These are phyloP conservation scores for Lamprologus callipterus DNA, from an alignment of 2,113 vertebrate genomes.

Conservation along the genomic window DNA sequence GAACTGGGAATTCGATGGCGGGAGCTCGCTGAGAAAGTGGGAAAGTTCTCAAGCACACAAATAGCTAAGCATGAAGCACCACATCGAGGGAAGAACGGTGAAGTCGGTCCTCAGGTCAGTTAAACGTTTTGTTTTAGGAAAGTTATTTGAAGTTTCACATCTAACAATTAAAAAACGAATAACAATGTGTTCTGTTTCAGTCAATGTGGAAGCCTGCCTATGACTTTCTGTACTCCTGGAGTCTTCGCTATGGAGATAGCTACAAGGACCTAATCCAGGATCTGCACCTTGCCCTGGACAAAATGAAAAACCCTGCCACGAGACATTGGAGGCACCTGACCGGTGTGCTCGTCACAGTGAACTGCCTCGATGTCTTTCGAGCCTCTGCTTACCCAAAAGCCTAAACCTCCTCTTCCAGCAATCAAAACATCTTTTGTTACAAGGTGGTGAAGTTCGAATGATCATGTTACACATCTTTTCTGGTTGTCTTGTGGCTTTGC, in stretches of 20 bases:
- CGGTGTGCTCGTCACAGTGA: conserved; percentile 84
- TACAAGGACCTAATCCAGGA: conserved; percentile 90
- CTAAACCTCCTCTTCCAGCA: conserved; percentile 12
- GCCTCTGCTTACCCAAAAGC: conserved; percentile 71
- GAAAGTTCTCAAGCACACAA: conserved; percentile 81
- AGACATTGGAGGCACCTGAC: conserved; percentile 91
- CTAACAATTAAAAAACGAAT: not conserved
- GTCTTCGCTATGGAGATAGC: conserved; percentile 80
- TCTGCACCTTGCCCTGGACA: conserved; percentile 87
- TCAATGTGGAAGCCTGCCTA: conserved; percentile 98
- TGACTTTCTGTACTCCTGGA: conserved; percentile 93
- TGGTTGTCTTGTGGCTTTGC: not conserved
- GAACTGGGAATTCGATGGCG: conserved; percentile 87
- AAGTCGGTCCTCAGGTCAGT: conserved; percentile 76
- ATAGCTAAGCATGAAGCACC: conserved; percentile 85
- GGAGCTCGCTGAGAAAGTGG: conserved; percentile 84
- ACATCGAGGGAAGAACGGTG: conserved; percentile 78
- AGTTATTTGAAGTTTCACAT: not conserved
- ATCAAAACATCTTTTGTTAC: not conserved
- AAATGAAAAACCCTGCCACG: conserved; percentile 93
- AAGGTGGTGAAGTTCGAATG: not conserved
- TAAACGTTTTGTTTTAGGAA: not conserved
- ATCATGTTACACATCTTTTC: not conserved
- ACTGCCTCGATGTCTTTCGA: conserved; percentile 82
- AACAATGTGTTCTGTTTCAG: conserved; percentile 52